These are phyloP conservation scores for Cremastinae sp. DNA, from an alignment of 2,888 invertebrate genomes.

Conservation along the genomic window DNA sequence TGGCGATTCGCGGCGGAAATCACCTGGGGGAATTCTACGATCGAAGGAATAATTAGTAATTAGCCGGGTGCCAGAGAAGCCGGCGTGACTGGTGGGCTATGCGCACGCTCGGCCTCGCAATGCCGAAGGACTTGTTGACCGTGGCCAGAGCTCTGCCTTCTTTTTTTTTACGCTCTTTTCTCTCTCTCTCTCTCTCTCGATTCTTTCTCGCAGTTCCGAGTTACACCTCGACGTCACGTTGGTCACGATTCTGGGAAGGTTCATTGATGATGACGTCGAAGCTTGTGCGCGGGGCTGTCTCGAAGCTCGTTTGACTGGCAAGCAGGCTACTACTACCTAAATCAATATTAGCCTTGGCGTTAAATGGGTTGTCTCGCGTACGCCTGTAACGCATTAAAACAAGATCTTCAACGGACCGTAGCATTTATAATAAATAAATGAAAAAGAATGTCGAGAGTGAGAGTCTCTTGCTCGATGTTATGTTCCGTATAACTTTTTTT, in stretches of 20 bases:
- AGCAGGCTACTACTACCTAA: constrained; percentile 13
- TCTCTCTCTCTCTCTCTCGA: constrained; percentile 6
- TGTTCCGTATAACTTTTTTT: too few relatives aligned
- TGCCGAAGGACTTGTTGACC: constrained; percentile 56
- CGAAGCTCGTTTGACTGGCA: constrained; percentile 30
- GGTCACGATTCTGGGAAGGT: constrained; percentile 59
- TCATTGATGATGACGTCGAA: constrained; percentile 55
- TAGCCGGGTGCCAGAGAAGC: constrained; percentile 52
- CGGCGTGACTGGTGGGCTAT: constrained; percentile 51
- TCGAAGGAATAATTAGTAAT: constrained; percentile 60
- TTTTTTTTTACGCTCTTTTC: neutral
- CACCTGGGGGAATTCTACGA: constrained; percentile 42
- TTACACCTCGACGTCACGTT: constrained; percentile 62
- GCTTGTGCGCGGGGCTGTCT: constrained; percentile 24
- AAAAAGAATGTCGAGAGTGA: neutral
- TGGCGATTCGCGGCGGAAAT: constrained; percentile 45
- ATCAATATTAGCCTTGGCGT: constrained; percentile 44
- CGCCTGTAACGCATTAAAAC: neutral
- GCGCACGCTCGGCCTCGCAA: constrained; percentile 49
- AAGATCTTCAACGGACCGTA: neutral
- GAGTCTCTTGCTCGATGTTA: constrained; percentile 1
- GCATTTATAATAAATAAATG: neutral
- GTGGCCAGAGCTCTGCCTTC: constrained; percentile 35
- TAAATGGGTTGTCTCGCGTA: constrained; percentile 24
- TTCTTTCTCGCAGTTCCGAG: constrained; percentile 44